A percentile compares a stretch with the other conserved stretches of the same genome.
Evolutionary conservation across 2,113 vertebrate species (phyloP).

Genomic region (Aldabrachelys gigantea): DNA sequence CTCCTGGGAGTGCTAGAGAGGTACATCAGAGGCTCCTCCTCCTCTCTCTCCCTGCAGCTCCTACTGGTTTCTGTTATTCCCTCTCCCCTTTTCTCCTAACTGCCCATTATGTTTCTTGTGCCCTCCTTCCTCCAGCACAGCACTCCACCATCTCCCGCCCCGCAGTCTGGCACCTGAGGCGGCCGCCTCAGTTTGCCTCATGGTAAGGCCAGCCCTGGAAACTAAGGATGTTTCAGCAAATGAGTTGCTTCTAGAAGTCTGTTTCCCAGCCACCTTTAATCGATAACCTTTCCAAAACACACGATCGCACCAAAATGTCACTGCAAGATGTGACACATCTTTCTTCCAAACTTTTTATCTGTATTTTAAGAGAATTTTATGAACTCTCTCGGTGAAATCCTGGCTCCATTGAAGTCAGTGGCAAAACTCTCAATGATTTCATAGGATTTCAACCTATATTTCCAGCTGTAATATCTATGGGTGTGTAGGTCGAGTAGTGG

Average conservation of each 20-base stretch:
- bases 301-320: background rate
- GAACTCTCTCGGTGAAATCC: background rate
- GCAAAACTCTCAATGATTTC: background rate
- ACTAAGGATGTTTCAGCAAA: too few relatives aligned
- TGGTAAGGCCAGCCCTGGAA: too few relatives aligned
- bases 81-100: too few relatives aligned
- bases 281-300: background rate
- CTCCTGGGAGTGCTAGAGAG: too few relatives aligned
- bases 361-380: background rate
- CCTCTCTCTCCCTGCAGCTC: too few relatives aligned
- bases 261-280: background rate
- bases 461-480: background rate
- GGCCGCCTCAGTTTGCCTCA: too few relatives aligned
- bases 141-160: too few relatives aligned
- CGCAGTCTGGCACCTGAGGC: too few relatives aligned
- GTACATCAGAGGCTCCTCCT: too few relatives aligned
- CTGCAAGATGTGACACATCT: background rate
- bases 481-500: background rate
- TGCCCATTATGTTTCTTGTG: too few relatives aligned
- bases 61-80: too few relatives aligned
- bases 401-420: background rate
- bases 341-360: background rate
- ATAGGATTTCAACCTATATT: background rate
- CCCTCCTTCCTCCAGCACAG: too few relatives aligned
- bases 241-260: background rate